These are phyloP conservation scores for Pentamera pediparva DNA, from an alignment of 53 echinoderm and acorn worm species.

Conservation along the genomic window DNA sequence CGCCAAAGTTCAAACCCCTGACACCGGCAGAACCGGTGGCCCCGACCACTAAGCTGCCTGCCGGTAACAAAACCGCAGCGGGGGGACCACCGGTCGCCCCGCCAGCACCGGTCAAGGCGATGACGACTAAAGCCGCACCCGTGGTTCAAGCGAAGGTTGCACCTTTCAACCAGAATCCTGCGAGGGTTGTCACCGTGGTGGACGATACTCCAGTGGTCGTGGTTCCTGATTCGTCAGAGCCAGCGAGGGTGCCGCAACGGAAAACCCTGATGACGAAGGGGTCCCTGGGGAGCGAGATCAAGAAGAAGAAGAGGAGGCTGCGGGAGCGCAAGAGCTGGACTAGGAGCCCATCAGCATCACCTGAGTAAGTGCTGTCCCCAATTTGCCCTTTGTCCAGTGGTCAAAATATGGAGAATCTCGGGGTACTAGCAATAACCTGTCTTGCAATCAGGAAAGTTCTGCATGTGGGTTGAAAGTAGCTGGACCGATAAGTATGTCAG, in stretches of 20 bases:
- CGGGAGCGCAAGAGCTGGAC: background rate
- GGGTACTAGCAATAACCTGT: no score
- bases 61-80: no score
- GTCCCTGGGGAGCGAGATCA: slow-evolving; percentile 9
- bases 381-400: no score
- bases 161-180: background rate
- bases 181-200: background rate
- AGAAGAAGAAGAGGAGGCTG: background rate
- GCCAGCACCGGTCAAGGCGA: background rate
- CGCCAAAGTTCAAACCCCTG: slow-evolving; percentile 25
- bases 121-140: background rate
- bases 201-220: background rate
- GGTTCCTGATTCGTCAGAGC: background rate
- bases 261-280: background rate
- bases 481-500: no score
- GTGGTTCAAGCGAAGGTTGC: background rate
- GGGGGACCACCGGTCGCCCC: background rate
- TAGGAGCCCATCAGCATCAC: background rate
- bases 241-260: background rate
- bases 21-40: slow-evolving; percentile 32
- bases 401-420: no score
- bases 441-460: background rate
- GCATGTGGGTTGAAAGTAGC: no score
- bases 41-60: background rate
- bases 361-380: background rate